phyloP scores from a whole-genome alignment of 2,113 vertebrate genomes.

The Tichodroma muraria region DNA sequence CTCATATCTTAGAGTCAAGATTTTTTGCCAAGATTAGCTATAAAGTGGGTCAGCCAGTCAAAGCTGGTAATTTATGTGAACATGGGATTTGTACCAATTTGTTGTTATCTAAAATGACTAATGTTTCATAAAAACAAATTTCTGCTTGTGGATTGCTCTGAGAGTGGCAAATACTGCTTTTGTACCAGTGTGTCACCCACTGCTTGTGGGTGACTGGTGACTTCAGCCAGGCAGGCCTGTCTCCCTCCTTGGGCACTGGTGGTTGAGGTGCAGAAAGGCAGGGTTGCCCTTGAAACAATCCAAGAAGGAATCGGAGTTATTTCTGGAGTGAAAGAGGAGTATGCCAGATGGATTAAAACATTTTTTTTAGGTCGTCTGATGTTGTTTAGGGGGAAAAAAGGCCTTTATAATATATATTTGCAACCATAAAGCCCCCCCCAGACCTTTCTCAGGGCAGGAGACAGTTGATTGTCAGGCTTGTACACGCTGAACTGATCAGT shows the following conservation, averaged over 20 bases:
- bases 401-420: neutral
- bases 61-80: conserved; percentile 19
- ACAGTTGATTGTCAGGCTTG: neutral
- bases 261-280: accelerated
- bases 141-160: neutral
- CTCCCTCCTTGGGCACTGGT: neutral
- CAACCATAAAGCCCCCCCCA: neutral
- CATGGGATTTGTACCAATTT: neutral
- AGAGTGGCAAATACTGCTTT: neutral
- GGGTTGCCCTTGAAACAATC: neutral
- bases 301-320: neutral
- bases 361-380: neutral
- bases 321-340: neutral
- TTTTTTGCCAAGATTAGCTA: conserved; percentile 16
- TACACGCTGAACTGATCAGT: neutral
- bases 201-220: neutral
- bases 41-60: conserved; percentile 36
- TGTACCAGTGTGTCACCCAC: neutral
- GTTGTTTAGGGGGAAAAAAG: accelerated
- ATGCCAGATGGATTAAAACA: neutral
- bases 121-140: conserved; percentile 25
- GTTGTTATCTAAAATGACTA: conserved; percentile 29
- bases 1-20: conserved; percentile 33
- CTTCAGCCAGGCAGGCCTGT: neutral
- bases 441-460: neutral